A percentile compares a stretch with the other conserved stretches of the same genome.
phyloP scores from a whole-genome alignment of 2,797 vertebrate species.

The Platyrinchus mystaceus region DNA sequence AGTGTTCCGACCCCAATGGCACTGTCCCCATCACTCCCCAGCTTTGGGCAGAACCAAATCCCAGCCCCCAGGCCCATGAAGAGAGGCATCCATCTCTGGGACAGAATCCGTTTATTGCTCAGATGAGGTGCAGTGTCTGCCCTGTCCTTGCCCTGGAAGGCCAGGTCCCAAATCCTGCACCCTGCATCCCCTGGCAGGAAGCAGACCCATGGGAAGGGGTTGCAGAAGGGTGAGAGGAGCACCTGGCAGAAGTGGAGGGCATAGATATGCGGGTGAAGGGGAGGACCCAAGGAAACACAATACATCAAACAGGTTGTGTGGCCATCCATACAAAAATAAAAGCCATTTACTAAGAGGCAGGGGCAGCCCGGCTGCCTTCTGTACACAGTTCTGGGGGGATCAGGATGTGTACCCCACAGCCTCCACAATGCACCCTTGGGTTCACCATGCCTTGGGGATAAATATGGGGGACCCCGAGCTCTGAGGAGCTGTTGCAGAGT shows the following conservation, averaged over 20 bases:
- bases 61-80: conserved; percentile 61
- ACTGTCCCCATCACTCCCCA: background rate
- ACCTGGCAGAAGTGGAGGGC: background rate
- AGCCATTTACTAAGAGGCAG: conserved; percentile 46
- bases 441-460: background rate
- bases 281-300: background rate
- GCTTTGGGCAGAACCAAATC: background rate
- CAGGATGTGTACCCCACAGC: background rate
- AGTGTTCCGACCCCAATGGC: background rate
- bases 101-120: conserved; percentile 64
- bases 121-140: background rate
- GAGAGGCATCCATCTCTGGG: conserved; percentile 57
- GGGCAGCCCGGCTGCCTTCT: conserved; percentile 57
- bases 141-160: background rate
- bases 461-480: background rate
- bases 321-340: conserved; percentile 65
- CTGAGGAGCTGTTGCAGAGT: background rate
- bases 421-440: background rate
- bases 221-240: background rate
- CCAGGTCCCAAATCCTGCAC: background rate
- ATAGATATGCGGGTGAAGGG: background rate
- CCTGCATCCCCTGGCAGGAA: background rate
- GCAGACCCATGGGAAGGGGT: background rate
- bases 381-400: background rate
- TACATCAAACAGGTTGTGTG: background rate